These are phyloP conservation scores for Gymnodraco acuticeps DNA, from an alignment of 2,797 vertebrate species.

Conservation along the genomic window DNA sequence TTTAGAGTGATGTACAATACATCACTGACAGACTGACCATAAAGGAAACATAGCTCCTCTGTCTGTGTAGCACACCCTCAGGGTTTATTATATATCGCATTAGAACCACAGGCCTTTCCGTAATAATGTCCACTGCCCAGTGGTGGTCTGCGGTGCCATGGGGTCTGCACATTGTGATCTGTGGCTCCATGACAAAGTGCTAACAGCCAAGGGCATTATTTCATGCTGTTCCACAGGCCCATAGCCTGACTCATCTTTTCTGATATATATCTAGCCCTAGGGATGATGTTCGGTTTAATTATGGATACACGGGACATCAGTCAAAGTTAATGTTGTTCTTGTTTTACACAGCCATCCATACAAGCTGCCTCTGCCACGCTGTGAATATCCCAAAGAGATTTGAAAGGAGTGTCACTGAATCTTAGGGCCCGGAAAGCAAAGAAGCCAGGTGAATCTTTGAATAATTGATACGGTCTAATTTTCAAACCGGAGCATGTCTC, in stretches of 20 bases:
- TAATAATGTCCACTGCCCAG: conserved; percentile 72
- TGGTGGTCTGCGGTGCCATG: conserved; percentile 69
- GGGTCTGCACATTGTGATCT: conserved; percentile 67
- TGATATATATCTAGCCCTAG: conserved; percentile 67
- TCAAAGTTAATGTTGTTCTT: conserved; percentile 75
- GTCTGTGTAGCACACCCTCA: conserved; percentile 57
- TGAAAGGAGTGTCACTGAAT: conserved; percentile 30
- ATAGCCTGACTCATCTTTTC: conserved; percentile 70
- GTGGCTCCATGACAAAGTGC: conserved; percentile 67
- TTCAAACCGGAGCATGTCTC: conserved; percentile 49
- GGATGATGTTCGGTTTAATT: conserved; percentile 80
- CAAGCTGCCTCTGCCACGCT: conserved; percentile 38
- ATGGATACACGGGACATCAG: conserved; percentile 70
- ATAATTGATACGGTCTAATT: conserved; percentile 72
- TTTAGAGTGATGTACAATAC: conserved; percentile 64
- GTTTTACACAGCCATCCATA: conserved; percentile 67
- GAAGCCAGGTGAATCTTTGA: conserved; percentile 66
- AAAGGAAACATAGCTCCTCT: conserved; percentile 58
- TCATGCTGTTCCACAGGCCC: conserved; percentile 64
- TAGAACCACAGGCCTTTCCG: conserved; percentile 65
- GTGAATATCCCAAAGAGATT: conserved; percentile 50
- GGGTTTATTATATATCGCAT: conserved; percentile 72
- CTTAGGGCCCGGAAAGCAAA: conserved; percentile 47
- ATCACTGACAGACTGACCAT: conserved; percentile 62
- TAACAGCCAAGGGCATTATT: conserved; percentile 74